phyloP scores from a whole-genome alignment of 2,113 vertebrate genomes.

The Synchiropus splendidus region DNA sequence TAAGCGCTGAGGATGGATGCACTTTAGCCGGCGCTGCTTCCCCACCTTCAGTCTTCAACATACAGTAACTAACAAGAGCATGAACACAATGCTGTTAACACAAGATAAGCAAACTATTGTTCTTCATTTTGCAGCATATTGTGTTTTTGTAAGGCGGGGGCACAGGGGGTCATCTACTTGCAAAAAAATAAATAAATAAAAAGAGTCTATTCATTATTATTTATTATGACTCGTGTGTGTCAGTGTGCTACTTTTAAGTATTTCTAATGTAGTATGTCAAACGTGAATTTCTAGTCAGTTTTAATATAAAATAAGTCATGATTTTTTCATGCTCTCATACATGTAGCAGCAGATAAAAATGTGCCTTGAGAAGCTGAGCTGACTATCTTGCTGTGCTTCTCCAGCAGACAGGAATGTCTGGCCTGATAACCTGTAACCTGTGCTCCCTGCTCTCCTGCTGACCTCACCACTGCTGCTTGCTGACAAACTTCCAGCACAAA shows the following conservation, averaged over 20 bases:
- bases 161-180: too few relatives aligned
- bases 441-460: slow-evolving; percentile 31
- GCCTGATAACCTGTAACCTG: slow-evolving; percentile 54
- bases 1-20: slow-evolving; percentile 22
- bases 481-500: slow-evolving; percentile 18
- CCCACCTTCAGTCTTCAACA: neutral
- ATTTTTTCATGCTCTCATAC: too few relatives aligned
- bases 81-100: neutral
- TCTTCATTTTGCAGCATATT: neutral
- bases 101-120: neutral
- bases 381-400: slow-evolving; percentile 24
- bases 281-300: too few relatives aligned
- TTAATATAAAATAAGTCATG: too few relatives aligned
- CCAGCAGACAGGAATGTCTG: slow-evolving; percentile 36
- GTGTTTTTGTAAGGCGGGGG: too few relatives aligned
- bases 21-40: slow-evolving; percentile 31
- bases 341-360: too few relatives aligned
- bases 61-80: neutral
- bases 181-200: too few relatives aligned
- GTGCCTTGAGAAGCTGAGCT: too few relatives aligned
- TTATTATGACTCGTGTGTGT: too few relatives aligned
- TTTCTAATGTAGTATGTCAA: too few relatives aligned
- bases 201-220: too few relatives aligned
- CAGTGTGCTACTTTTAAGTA: too few relatives aligned
- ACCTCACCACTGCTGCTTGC: slow-evolving; percentile 14